Evolutionary conservation across 2,888 invertebrate genomes (phyloP).

Genomic region (Ophion ventricosus): DNA sequence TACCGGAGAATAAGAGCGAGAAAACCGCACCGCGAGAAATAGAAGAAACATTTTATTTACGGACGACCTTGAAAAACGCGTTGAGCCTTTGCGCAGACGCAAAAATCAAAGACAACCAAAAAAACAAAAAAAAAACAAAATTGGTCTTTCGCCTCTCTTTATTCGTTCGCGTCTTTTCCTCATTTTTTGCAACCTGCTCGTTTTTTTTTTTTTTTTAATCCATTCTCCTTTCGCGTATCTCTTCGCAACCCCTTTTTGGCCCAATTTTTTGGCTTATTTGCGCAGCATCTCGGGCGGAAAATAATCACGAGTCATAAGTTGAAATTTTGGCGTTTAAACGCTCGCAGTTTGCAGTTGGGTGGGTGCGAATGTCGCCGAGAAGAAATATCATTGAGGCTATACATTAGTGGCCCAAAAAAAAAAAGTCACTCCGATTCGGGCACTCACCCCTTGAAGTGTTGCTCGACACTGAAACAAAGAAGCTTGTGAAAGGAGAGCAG

Average conservation of each 20-base stretch:
- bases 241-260: not conserved
- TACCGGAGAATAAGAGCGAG: slow-evolving; percentile 45
- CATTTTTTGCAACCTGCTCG: not conserved
- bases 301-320: not conserved
- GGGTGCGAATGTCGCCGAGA: not conserved
- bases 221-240: not conserved
- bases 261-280: not conserved
- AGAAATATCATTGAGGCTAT: not conserved
- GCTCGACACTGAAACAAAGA: too few species aligned
- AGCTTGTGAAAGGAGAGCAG: too few species aligned
- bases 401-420: too few species aligned
- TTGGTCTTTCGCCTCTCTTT: not conserved
- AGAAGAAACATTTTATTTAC: slow-evolving; percentile 61
- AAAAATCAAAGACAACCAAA: not conserved
- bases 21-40: slow-evolving; percentile 40
- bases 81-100: slow-evolving; percentile 31
- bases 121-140: not conserved
- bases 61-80: slow-evolving; percentile 63
- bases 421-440: too few species aligned
- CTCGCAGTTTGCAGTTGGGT: not conserved
- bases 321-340: not conserved
- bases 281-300: not conserved
- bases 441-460: too few species aligned
- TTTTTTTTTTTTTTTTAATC: not conserved
- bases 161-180: not conserved